Conservation (phyloP, 92 coral and sea anemone genomes). For the Epizoanthus stellaris region DNA sequence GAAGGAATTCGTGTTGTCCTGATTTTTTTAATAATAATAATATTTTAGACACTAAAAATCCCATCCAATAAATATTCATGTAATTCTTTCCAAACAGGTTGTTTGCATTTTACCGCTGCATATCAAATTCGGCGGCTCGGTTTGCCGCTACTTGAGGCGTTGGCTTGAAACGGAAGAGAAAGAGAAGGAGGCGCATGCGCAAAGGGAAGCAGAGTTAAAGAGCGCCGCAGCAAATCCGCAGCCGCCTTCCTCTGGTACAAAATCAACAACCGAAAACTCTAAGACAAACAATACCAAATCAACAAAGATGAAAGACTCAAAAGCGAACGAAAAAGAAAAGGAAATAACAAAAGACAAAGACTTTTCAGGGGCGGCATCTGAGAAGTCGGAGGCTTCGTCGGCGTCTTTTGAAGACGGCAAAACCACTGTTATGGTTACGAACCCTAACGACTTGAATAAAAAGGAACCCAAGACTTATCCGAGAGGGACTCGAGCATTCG, state of each 20-base stretch:
- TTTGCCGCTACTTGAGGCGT: constrained; percentile 91
- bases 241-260: neutral
- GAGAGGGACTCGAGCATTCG: neutral
- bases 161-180: constrained; percentile 90
- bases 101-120: constrained; percentile 81
- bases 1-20: neutral
- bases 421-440: neutral
- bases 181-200: constrained; percentile 2
- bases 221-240: constrained; percentile 8
- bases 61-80: neutral
- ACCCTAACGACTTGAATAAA: neutral
- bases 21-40: too few species aligned
- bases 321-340: neutral
- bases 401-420: neutral
- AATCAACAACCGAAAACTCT: constrained; percentile 8
- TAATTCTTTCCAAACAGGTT: constrained; percentile 57
- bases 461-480: neutral
- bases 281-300: constrained; percentile 19
- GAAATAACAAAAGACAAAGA: neutral
- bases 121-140: constrained; percentile 88
- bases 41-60: neutral
- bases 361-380: neutral
- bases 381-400: neutral
- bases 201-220: constrained; percentile 22
- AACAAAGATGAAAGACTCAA: neutral